A percentile compares a stretch with the other conserved stretches of the same genome.
Conservation (phyloP, 2,888 invertebrate genomes). For the Philhelius pedissequus region DNA sequence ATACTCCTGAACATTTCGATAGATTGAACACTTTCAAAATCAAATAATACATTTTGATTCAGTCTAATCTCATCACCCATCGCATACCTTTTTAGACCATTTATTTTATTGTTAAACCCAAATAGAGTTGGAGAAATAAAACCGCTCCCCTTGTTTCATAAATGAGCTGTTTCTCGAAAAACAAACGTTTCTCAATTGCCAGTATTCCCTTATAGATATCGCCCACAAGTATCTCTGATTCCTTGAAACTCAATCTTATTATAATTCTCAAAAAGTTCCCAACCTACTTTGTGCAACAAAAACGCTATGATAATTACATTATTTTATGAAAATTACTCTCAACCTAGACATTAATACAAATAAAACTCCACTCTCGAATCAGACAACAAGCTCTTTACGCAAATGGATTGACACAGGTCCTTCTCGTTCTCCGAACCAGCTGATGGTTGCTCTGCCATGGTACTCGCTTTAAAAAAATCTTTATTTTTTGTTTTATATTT, state of each 20-base stretch:
- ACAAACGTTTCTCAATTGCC: neutral
- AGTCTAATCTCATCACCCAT: too few relatives aligned
- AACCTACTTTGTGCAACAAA: neutral
- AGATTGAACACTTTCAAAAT: too few relatives aligned
- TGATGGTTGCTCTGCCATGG: neutral
- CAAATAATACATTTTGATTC: too few relatives aligned
- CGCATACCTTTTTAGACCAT: too few relatives aligned
- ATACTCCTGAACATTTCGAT: too few relatives aligned
- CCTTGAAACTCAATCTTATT: neutral
- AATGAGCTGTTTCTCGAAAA: neutral
- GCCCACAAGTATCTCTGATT: neutral
- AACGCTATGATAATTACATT: slow-evolving; percentile 45
- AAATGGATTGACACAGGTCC: slow-evolving; percentile 64
- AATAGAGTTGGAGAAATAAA: neutral
- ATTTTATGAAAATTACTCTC: slow-evolving; percentile 62
- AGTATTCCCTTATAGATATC: neutral
- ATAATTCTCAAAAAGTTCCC: neutral
- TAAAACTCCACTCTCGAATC: slow-evolving; percentile 45
- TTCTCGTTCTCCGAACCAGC: neutral
- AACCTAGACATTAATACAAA: slow-evolving; percentile 59
- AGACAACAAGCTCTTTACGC: slow-evolving; percentile 54
- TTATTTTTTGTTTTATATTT: slow-evolving; percentile 20
- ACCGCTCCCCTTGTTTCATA: neutral
- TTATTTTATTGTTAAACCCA: neutral
- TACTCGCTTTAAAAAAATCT: neutral